phyloP scores from a whole-genome alignment of 2,888 invertebrate species.

The Microdon myrmicae region DNA sequence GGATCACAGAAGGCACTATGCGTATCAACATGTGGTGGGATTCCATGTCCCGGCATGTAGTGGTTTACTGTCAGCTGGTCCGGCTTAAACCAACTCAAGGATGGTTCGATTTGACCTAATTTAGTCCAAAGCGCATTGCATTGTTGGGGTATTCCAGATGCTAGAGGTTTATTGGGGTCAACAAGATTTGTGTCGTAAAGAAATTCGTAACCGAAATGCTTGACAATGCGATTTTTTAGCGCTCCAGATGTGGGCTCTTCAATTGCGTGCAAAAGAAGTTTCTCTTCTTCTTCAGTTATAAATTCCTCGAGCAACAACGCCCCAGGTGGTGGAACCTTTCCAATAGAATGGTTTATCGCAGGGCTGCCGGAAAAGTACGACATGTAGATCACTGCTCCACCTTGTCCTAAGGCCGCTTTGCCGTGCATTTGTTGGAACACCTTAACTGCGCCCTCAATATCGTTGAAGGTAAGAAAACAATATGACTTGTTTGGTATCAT shows the following conservation, averaged over 20 bases:
- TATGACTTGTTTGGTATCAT: constrained; percentile 85
- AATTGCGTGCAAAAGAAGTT: constrained; percentile 70
- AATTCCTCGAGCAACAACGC: constrained; percentile 78
- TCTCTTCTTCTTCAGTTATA: constrained; percentile 77
- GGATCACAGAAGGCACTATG: constrained; percentile 93
- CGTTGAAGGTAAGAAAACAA: constrained; percentile 76
- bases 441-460: constrained; percentile 68
- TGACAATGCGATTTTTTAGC: constrained; percentile 85
- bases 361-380: constrained; percentile 60
- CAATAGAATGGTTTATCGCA: constrained; percentile 57
- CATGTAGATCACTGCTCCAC: constrained; percentile 74
- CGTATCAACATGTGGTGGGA: constrained; percentile 95
- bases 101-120: constrained; percentile 49
- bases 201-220: constrained; percentile 93
- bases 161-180: constrained; percentile 75
- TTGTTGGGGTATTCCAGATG: constrained; percentile 75
- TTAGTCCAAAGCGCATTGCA: constrained; percentile 74
- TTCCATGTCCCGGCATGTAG: constrained; percentile 89
- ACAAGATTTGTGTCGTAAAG: constrained; percentile 88
- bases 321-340: constrained; percentile 72
- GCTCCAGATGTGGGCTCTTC: constrained; percentile 64
- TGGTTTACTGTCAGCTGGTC: constrained; percentile 88
- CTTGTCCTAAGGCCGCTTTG: constrained; percentile 69
- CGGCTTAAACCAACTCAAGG: constrained; percentile 68
- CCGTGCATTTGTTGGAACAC: constrained; percentile 75